These are phyloP conservation scores for Sinocyclocheilus anshuiensis DNA, from an alignment of 2,113 vertebrate species.

Conservation along the genomic window DNA sequence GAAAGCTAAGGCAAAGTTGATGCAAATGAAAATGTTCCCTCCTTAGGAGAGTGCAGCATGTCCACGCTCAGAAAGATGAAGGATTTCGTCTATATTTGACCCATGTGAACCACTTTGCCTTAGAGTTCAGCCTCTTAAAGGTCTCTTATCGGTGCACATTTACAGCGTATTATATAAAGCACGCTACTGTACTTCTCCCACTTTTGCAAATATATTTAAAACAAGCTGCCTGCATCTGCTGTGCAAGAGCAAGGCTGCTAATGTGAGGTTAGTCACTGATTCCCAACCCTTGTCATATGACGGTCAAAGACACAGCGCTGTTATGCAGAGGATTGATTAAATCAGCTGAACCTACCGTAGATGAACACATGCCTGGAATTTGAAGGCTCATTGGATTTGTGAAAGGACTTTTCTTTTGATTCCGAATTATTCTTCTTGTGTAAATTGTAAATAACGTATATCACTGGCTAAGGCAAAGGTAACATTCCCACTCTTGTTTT, in stretches of 20 bases:
- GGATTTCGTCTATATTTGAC: conserved; percentile 38
- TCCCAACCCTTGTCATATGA: conserved; percentile 61
- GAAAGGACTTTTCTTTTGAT: conserved; percentile 45
- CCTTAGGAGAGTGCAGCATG: conserved; percentile 33
- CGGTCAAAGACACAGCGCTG: conserved; percentile 61
- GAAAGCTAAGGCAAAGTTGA: conserved; percentile 65
- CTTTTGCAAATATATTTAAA: conserved; percentile 22
- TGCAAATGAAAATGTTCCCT: conserved; percentile 66
- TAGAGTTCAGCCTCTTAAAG: conserved; percentile 46
- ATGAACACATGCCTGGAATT: conserved; percentile 65
- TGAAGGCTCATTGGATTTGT: conserved; percentile 66
- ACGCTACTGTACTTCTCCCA: conserved; percentile 32
- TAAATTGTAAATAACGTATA: neutral
- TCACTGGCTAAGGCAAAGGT: neutral
- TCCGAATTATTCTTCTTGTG: conserved; percentile 2
- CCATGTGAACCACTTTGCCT: conserved; percentile 35
- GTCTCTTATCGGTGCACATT: conserved; percentile 27
- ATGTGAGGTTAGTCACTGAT: conserved; percentile 55
- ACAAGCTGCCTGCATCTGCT: conserved; percentile 12
- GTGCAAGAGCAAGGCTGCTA: conserved; percentile 40
- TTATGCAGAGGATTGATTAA: conserved; percentile 66
- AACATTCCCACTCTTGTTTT: neutral
- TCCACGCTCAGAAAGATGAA: conserved; percentile 28
- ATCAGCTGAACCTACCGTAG: conserved; percentile 60
- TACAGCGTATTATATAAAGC: conserved; percentile 40